These are phyloP conservation scores for Drosophila testacea DNA, from an alignment of 2,888 invertebrate species.

Conservation along the genomic window DNA sequence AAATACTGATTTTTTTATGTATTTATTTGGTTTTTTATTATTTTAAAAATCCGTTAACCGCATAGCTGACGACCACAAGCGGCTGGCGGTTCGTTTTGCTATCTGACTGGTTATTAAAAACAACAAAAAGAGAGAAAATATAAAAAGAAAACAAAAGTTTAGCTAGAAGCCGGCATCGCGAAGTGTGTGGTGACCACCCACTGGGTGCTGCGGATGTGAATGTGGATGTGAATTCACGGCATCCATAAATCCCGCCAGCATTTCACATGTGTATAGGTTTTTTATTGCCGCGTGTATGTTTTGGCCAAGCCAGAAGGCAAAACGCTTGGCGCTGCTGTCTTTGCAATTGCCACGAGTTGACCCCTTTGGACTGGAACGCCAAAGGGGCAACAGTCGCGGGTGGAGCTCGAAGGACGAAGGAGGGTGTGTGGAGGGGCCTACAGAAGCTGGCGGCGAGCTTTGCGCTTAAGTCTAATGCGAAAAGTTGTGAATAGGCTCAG, in stretches of 20 bases:
- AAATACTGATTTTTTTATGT: slow-evolving; percentile 36
- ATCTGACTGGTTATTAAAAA: slow-evolving; percentile 77
- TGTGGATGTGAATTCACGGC: slow-evolving; percentile 58
- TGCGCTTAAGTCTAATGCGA: slow-evolving; percentile 82
- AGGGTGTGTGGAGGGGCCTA: slow-evolving; percentile 1
- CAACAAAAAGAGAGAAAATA: slow-evolving; percentile 32
- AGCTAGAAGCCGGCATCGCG: slow-evolving; percentile 30
- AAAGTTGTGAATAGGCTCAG: slow-evolving; percentile 81
- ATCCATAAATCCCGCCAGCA: slow-evolving; percentile 72
- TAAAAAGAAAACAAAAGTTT: slow-evolving; percentile 39
- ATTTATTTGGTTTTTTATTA: slow-evolving; percentile 43
- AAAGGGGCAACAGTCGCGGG: slow-evolving; percentile 18
- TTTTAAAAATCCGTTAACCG: slow-evolving; percentile 64
- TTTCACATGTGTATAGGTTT: slow-evolving; percentile 79
- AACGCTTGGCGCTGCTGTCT: slow-evolving; percentile 57
- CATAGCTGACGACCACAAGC: slow-evolving; percentile 62
- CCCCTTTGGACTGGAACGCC: slow-evolving; percentile 38
- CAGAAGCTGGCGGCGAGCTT: slow-evolving; percentile 70
- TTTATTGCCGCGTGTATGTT: slow-evolving; percentile 64
- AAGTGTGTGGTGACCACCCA: slow-evolving; percentile 14
- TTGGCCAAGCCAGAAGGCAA: slow-evolving; percentile 37
- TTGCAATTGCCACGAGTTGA: slow-evolving; percentile 59
- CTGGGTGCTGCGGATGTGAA: slow-evolving; percentile 17
- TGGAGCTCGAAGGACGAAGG: neutral
- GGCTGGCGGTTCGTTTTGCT: slow-evolving; percentile 51